Evolutionary conservation across 37 sponge, comb jelly and placozoan species (phyloP).

Genomic region (Ianthella basta): DNA sequence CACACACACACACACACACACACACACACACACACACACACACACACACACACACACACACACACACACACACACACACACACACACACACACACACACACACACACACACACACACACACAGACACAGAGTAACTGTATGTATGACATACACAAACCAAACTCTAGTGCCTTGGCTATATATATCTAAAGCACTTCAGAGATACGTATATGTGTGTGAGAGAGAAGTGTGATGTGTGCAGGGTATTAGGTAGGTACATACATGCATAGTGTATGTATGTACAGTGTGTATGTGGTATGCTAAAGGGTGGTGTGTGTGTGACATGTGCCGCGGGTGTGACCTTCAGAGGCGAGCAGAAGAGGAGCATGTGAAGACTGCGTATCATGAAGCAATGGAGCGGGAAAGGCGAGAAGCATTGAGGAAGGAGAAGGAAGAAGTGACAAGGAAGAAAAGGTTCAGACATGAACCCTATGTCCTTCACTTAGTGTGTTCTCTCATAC

Average conservation of each 20-base stretch:
- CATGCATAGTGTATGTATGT: too few species aligned
- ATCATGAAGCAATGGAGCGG: constrained; percentile 35
- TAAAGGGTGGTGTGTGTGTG: too few species aligned
- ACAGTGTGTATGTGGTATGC: too few species aligned
- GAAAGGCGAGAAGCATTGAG: constrained; percentile 67
- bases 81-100: constrained; percentile 15
- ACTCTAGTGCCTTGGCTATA: too few species aligned
- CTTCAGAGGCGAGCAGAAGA: too few species aligned
- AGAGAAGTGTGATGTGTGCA: not conserved
- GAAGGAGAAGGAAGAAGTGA: constrained; percentile 48
- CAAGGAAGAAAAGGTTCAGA: constrained; percentile 55
- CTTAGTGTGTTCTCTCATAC: too few species aligned
- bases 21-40: not conserved
- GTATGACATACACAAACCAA: too few species aligned
- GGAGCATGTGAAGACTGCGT: too few species aligned
- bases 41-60: constrained; percentile 2
- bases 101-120: constrained; percentile 10
- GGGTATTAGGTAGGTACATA: too few species aligned
- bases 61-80: constrained; percentile 29
- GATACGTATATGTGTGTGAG: constrained; percentile 77
- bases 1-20: not conserved
- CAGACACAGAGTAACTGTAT: not conserved
- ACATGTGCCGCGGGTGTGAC: too few species aligned
- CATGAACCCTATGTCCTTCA: too few species aligned
- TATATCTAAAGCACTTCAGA: too few species aligned